These are phyloP conservation scores for Nematolebias whitei DNA, from an alignment of 2,113 vertebrate species.

Conservation along the genomic window DNA sequence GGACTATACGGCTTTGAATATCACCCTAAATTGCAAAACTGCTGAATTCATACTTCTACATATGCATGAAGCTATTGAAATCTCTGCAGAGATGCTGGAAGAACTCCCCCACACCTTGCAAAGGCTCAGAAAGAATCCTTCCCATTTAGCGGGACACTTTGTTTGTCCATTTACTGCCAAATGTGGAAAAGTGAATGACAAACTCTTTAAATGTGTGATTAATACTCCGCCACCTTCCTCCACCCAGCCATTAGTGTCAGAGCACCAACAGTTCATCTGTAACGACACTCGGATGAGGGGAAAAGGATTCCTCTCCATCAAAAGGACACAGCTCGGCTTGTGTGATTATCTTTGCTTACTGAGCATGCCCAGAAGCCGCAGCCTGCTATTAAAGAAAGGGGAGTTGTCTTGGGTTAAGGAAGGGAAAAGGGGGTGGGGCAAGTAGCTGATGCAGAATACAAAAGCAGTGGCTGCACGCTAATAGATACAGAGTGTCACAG, in stretches of 20 bases:
- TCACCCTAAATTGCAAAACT: slow-evolving; percentile 43
- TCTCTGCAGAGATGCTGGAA: slow-evolving; percentile 17
- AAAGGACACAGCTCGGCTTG: slow-evolving; percentile 57
- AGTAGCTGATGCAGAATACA: slow-evolving; percentile 4
- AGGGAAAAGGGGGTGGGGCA: not conserved
- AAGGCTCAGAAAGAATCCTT: slow-evolving; percentile 34
- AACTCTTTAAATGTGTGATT: slow-evolving; percentile 58
- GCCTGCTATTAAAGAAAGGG: slow-evolving; percentile 50
- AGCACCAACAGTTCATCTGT: slow-evolving; percentile 57
- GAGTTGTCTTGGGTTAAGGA: slow-evolving; percentile 23
- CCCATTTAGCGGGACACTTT: slow-evolving; percentile 38
- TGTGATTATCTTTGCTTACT: slow-evolving; percentile 67
- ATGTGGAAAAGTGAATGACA: slow-evolving; percentile 43
- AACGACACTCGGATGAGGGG: slow-evolving; percentile 17
- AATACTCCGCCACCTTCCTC: slow-evolving; percentile 31
- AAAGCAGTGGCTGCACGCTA: slow-evolving; percentile 62
- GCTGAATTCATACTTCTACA: slow-evolving; percentile 38
- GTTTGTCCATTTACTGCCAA: slow-evolving; percentile 34
- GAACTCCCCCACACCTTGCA: slow-evolving; percentile 42
- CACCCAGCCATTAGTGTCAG: slow-evolving; percentile 23
- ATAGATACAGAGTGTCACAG: slow-evolving; percentile 62
- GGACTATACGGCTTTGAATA: slow-evolving; percentile 40
- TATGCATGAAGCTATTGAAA: slow-evolving; percentile 48
- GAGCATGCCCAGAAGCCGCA: slow-evolving; percentile 50
- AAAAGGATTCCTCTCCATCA: slow-evolving; percentile 53